These are phyloP conservation scores for Epizoanthus illoricatus DNA, from an alignment of 92 coral and sea anemone species.

Conservation along the genomic window DNA sequence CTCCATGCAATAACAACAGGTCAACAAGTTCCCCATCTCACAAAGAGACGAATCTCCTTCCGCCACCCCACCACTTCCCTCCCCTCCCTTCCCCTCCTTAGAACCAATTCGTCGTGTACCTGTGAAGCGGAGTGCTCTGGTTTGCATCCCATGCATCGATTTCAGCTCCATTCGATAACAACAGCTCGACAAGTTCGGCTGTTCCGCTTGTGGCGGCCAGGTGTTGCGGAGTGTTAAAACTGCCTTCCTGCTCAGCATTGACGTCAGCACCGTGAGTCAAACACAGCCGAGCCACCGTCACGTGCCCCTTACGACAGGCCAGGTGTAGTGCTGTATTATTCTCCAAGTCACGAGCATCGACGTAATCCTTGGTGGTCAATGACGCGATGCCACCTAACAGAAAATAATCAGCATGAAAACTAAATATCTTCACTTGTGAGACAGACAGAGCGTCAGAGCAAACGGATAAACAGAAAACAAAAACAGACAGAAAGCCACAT, in stretches of 20 bases:
- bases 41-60: too few species aligned
- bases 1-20: too few species aligned
- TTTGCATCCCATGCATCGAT: conserved; percentile 51
- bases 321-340: conserved; percentile 59
- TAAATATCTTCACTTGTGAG: not conserved
- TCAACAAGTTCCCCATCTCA: too few species aligned
- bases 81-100: not conserved
- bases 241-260: conserved; percentile 52
- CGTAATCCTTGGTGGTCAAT: not conserved
- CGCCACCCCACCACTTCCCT: not conserved
- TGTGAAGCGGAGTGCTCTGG: conserved; percentile 68
- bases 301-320: conserved; percentile 66
- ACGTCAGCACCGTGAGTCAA: conserved; percentile 62
- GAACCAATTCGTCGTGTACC: conserved; percentile 26
- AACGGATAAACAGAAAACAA: not conserved
- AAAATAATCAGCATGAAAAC: not conserved
- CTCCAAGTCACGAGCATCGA: conserved; percentile 59
- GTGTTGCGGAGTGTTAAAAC: conserved; percentile 67
- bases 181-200: conserved; percentile 51
- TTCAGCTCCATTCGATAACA: conserved; percentile 60
- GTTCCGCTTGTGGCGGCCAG: conserved; percentile 80
- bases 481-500: not conserved
- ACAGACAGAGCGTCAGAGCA: not conserved
- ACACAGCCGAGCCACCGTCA: conserved; percentile 47
- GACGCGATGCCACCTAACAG: not conserved